Base-by-base conservation (phyloP, 23 tunicate genomes). In the Ciona savignyi region DNA sequence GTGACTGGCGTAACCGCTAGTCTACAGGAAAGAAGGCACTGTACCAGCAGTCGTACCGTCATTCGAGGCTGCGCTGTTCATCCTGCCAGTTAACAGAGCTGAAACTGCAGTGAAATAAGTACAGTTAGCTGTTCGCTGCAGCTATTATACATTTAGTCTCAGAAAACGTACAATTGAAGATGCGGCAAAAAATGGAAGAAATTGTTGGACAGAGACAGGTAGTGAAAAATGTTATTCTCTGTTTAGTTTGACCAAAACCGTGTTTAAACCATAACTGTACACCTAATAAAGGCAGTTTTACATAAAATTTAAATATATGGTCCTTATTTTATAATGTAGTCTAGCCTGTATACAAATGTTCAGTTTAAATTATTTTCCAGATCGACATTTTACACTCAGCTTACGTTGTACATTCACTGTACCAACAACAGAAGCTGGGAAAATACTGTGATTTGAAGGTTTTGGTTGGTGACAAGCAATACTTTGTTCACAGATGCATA, bases 371-470 rank as follows among this genome's bases (percentile, higher is more conserved):
- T 63, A 4, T n/a, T 68, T 65, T 72, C 24, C 75, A 89, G 96
- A 62, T 89, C 35, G 96, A 89, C 63, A 42, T 83, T 24, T 71
- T 89, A 27, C 89, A 89, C 66, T 83, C 96, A 51, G 96, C 96
- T 4, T 63, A 62, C 35, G 79, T 89, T 74, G 89, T 78, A n/a
- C 89, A 89, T 60, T 78, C 85, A 20, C 62, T 89, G 65, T 83
- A 89, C 56, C 89, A 89, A 74, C 96, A 89, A 61, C 87, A 83
- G 30, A 75, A 78, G 69, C 42, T 77, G 33, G 89, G 96, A 70
- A 83, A 83, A 74, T 79, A 89, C 64, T 89, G 96, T 75, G 96
- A 89, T 35, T 62, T 89, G 0, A 89, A 89, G 62, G 89, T 89
- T 31, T 48, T 89, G 78, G 96, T 89, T 71, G 96, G 82, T 20